phyloP scores from a whole-genome alignment of 2,797 vertebrate genomes.

The Chiroxiphia lanceolata region DNA sequence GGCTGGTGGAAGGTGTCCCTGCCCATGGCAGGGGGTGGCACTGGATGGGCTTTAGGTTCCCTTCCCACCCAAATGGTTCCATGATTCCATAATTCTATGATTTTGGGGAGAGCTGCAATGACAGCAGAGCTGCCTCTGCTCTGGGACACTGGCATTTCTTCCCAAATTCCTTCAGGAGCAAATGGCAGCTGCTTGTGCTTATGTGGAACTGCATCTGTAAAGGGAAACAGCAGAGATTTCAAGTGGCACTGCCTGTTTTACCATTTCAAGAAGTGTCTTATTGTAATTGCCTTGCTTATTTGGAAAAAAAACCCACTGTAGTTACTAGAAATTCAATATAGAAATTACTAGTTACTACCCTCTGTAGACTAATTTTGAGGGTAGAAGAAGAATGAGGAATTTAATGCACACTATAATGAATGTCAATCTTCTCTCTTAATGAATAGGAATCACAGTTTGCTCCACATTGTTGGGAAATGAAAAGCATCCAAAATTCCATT shows the following conservation, averaged over 20 bases:
- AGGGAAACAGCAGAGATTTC: background rate
- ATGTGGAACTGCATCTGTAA: background rate
- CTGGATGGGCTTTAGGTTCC: fast-evolving
- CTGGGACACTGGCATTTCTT: background rate
- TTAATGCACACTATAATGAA: conserved; percentile 63
- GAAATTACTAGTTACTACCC: conserved; percentile 40
- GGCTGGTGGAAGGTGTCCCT: background rate
- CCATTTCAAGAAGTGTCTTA: background rate
- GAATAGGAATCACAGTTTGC: conserved; percentile 66
- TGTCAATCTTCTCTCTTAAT: conserved; percentile 58
- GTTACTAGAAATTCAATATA: conserved; percentile 60
- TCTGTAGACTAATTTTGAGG: conserved; percentile 61
- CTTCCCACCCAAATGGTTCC: background rate
- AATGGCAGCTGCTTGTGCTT: background rate
- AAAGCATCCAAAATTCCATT: conserved; percentile 45
- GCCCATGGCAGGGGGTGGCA: background rate
- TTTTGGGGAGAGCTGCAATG: background rate
- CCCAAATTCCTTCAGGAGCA: background rate
- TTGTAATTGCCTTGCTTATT: conserved; percentile 40
- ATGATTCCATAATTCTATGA: background rate
- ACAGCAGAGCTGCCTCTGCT: background rate
- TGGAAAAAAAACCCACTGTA: conserved; percentile 21
- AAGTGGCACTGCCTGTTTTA: background rate
- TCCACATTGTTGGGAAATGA: conserved; percentile 48
- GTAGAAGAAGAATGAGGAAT: conserved; percentile 48